Evolutionary conservation across 2,888 invertebrate genomes (phyloP).

Genomic region (Stenolophus ochropezus): DNA sequence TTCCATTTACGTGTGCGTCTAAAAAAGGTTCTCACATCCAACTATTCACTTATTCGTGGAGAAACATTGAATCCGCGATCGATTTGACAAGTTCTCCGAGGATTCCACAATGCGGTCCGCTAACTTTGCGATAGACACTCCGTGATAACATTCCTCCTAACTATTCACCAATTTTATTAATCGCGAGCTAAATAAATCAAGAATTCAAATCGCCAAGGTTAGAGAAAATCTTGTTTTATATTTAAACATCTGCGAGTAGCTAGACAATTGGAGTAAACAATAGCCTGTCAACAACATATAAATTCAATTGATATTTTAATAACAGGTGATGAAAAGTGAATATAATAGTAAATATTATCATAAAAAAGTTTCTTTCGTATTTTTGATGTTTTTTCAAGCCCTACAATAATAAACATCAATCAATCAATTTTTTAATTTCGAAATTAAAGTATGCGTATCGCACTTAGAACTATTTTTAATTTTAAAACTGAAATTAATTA

Average conservation of each 20-base stretch:
- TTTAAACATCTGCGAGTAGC: constrained; percentile 8
- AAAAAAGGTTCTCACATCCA: constrained; percentile 24
- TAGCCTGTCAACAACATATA: background rate
- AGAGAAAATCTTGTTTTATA: constrained; percentile 10
- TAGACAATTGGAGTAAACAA: constrained; percentile 4
- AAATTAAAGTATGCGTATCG: too few relatives aligned
- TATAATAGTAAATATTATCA: too few relatives aligned
- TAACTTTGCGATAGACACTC: background rate
- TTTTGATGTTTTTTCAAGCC: too few relatives aligned
- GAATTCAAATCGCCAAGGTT: constrained; percentile 4
- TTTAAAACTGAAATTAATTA: too few relatives aligned
- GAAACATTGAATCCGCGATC: constrained; percentile 37
- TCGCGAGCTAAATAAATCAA: constrained; percentile 17
- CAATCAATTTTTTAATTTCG: too few relatives aligned
- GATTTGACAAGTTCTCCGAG: background rate
- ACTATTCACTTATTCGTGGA: constrained; percentile 27
- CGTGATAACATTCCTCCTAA: background rate
- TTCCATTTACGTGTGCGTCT: constrained; percentile 26
- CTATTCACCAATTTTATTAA: background rate
- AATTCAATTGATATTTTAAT: constrained; percentile 4
- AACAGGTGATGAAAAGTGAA: background rate
- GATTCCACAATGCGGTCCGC: background rate
- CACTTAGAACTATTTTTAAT: too few relatives aligned
- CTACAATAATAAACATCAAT: too few relatives aligned
- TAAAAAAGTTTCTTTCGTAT: too few relatives aligned